Base-by-base conservation (phyloP, 2,797 vertebrate species). In the Oreochromis grahami region DNA sequence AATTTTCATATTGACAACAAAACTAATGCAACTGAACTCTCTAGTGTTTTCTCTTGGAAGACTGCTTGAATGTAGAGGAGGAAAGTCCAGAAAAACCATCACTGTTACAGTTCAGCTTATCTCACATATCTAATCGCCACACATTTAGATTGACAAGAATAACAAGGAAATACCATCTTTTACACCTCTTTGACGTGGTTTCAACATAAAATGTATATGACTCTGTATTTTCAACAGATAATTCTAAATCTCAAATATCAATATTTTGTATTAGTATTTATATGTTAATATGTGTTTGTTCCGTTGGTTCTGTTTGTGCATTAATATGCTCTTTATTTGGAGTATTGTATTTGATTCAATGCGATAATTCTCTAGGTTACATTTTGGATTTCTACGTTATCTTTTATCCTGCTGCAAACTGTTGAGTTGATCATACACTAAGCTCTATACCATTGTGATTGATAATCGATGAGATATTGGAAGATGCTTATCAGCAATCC, bases 61-160 rank as follows among this genome's bases (percentile, higher is more conserved):
- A 96, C 96, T 96, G 95, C 93, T 95, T 97, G 96, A 97, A 96
- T 96, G 95, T 96, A 96, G 91, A 84, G 86, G 58, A 82, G 89
- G 65, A 85, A 82, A 80, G 79, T 90, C 88, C 87, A 92, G 85
- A 85, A 78, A 50, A 90, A 77, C 55, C 56, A 56, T 85, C 72
- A 84, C 80, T 81, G 86, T 90, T 88, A 72, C 38, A 12, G 81
- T 87, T 85, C 38, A 41, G 45, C 26, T 15, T 78, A 56, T 87
- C 89, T 87, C 76, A 87, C 88, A 76, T 91, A 80, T 87, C 82
- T 92, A 84, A 91, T 92, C 84, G 90, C 56, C 36, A 77, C 48
- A 80, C 70, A 51, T 79, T 84, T 84, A 83, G 1, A 38, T 14
- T 13, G 29, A 52, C 13, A 10, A 79, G 36, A 43, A 78, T 12